Evolutionary conservation across 2,113 vertebrate species (phyloP), one percentile per base, ranked within the genome.

Genomic region (Typhlomys cinereus): DNA sequence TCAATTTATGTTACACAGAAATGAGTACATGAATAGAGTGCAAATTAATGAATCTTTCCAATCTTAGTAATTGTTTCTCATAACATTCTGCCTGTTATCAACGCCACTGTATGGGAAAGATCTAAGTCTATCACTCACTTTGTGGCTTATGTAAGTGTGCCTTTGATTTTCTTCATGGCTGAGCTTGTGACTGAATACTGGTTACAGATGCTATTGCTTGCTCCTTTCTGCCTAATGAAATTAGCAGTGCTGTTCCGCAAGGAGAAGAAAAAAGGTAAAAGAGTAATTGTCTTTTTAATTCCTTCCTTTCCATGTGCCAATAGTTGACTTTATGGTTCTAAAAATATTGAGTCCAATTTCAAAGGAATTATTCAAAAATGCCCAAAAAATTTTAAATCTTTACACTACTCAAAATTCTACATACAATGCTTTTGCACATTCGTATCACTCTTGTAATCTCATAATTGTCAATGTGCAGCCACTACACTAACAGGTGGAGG

Each of bases 301-400:
- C 48, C 14, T 82, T 70, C 13, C 6, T 86, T 79, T 39, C 23
- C 3, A 87, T 85, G 50, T 20, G 80, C 15, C 17, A 57, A n/a
- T 21, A 62, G 27, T 64, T 64, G 70, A 71, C 21, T n/a, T 48
- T 41, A 48, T 64, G n/a, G 48, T 76, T 76, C 3, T 83, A 79
- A 91, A 88, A 91, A 82, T 46, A 62, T 11, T n/a, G 48, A 36
- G 34, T 85, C 39, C 48, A 78, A 44, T 96, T 96, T 86, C 39
- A 90, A 75, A 87, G 34, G 4, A 87, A 80, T 54, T 87, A 80
- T 62, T 64, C 1, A 34, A 46, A 61, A 80, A 5, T 82, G 11
- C 62, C n/a, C n/a, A n/a, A n/a, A n/a, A n/a, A n/a, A n/a, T 73
- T 88, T 59, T 69, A 78, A 88, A 61, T 20, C 7, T 80, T 70